Evolutionary conservation across 2,888 invertebrate species (phyloP), one percentile per base, ranked within the genome.

Genomic region (Bunonema sp.): DNA sequence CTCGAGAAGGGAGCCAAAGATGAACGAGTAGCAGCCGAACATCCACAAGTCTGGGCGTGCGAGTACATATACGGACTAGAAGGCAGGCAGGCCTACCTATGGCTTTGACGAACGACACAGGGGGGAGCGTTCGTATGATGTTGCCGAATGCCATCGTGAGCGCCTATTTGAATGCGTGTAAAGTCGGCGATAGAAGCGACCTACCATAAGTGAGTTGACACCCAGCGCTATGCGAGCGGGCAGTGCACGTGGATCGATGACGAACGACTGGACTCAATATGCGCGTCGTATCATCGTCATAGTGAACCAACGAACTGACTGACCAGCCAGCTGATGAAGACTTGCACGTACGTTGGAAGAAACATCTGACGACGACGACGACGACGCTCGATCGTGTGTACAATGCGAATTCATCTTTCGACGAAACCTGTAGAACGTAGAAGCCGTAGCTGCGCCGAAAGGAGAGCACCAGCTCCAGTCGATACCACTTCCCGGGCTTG

Each of bases 401-500:
- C 8, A 16, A n/a, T 32, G 12, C 32, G 8, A 32, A 12, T 32
- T 8, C 8, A 32, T 8, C 15, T 32, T 32, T 32, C n/a, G 7
- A 12, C 15, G n/a, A 8, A 32, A 58, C 52, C 46, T 59, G 59
- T 4, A 62, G 39, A 28, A 63, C 47, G 42, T 63, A 63, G 43
- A 54, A 62, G 2, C 59, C 55, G 37, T 61, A 63, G 18, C 52
- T 49, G 12, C 63, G 41, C 5, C 47, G 49, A 42, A 63, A 64
- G 15, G 48, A 46, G 29, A 63, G 46, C 37, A 59, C 62, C 10
- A 60, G 50, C 8, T 56, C 57, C 34, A 63, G 39, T 7, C 63
- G 46, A 34, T 63, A 62, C 63, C 63, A 63, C 42, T 63, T 54
- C 2, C 63, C 63, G 3, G 63, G 62, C 37, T 63, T 57, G 48